Evolutionary conservation across 2,113 vertebrate species (phyloP).

Genomic region (Halichoerus grypus): DNA sequence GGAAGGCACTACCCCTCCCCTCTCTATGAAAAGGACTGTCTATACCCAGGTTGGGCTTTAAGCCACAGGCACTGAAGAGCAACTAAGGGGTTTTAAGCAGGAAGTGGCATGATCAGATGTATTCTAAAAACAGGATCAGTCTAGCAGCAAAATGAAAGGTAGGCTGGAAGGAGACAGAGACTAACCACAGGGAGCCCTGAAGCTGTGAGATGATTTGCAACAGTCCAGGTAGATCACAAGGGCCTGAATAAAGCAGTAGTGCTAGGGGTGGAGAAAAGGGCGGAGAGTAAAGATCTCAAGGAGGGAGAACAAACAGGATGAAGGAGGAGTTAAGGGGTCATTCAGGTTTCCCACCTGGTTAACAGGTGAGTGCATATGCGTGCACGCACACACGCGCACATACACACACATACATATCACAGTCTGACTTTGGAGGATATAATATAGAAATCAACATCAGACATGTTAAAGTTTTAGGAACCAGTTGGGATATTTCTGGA

Average conservation of each 20-base stretch:
- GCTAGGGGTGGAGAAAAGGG: accelerated
- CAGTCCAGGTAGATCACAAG: not conserved
- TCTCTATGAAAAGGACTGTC: conserved; percentile 3
- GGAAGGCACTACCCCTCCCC: not conserved
- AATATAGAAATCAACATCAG: not conserved
- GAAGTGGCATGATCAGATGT: not conserved
- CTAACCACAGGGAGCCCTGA: not conserved
- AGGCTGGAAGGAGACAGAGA: not conserved
- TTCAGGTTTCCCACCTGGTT: not conserved
- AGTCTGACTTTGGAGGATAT: not conserved
- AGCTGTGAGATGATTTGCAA: not conserved
- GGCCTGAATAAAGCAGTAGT: not conserved
- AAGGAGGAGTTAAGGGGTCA: not conserved
- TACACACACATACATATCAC: too few species aligned
- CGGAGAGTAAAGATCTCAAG: not conserved
- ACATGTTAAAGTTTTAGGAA: not conserved
- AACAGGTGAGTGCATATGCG: not conserved
- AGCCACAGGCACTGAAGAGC: not conserved
- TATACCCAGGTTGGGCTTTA: not conserved
- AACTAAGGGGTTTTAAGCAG: conserved; percentile 35
- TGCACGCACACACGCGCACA: not conserved
- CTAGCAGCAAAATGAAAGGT: conserved; percentile 11
- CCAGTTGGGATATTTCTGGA: not conserved
- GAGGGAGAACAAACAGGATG: not conserved
- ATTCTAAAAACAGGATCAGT: conserved; percentile 28